These are phyloP conservation scores for Eucidaris tribuloides DNA, from an alignment of 35 echinoderm and acorn worm species.

Conservation along the genomic window DNA sequence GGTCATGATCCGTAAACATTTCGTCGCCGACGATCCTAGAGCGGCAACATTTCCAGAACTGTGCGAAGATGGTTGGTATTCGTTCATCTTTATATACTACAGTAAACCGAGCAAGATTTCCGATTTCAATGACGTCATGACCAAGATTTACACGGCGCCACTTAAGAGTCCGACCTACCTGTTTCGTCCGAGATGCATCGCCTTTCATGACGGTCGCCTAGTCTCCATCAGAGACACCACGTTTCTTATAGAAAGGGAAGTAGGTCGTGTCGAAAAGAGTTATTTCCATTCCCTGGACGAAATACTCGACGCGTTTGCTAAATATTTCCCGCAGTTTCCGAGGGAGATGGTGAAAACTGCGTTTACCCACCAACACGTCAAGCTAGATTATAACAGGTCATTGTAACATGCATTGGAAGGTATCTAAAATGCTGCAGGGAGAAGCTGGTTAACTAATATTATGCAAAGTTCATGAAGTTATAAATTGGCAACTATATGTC, in stretches of 20 bases:
- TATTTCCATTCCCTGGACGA: constrained; percentile 1
- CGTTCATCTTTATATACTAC: neutral
- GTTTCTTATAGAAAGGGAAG: neutral
- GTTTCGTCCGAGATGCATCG: neutral
- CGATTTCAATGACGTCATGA: constrained; percentile 5
- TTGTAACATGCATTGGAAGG: too few relatives aligned
- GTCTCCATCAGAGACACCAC: constrained; percentile 19
- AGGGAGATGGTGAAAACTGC: neutral
- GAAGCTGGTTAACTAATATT: too few relatives aligned
- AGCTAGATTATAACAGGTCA: neutral
- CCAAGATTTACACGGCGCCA: neutral
- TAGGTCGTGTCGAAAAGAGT: neutral
- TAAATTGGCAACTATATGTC: too few relatives aligned
- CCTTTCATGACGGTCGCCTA: neutral
- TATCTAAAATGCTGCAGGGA: too few relatives aligned
- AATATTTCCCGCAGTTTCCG: constrained; percentile 2
- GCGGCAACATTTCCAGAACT: neutral
- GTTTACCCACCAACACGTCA: neutral
- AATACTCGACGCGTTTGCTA: neutral
- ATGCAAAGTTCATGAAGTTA: too few relatives aligned
- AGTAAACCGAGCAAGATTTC: neutral
- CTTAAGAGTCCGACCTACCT: neutral
- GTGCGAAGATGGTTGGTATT: neutral
- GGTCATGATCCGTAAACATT: constrained; percentile 21
- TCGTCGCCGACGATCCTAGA: neutral